Evolutionary conservation across 2,113 vertebrate genomes (phyloP), one percentile per base, ranked within the genome.

Genomic region (Eulacestoma nigropectus): DNA sequence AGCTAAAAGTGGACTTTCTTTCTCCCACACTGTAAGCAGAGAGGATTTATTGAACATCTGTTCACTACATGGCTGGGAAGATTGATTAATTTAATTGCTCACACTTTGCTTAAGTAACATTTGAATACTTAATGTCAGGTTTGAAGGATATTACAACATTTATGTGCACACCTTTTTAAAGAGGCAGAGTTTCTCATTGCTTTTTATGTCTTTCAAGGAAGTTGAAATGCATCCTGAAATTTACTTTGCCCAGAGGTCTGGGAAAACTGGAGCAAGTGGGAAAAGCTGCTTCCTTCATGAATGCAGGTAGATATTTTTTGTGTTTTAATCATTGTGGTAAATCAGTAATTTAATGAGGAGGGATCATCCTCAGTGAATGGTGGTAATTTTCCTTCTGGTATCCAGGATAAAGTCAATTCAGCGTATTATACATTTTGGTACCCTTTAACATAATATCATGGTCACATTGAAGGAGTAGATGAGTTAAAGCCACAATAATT

Each of bases 41-140:
- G 97, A 98, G 98, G 98, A 98, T 98, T 98, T 98, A 98, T 98
- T 98, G 98, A 99, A 99, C 99, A 99, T 99, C 99, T 99, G 99
- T 99, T 99, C 98, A 97, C 98, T 98, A 98, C 98, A 97, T 98
- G 98, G 98, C 98, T 98, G 98, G 97, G 97, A 99, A 99, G 99
- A 99, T 99, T 99, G 99, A 99, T 99, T 98, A 98, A 98, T 99
- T 99, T 99, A 99, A 99, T 99, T 99, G 99, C 98, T 97, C 96
- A 97, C 98, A 98, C 98, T 99, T 99, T 99, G 98, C 98, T 99
- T 98, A 98, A 98, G 98, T 98, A 98, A 98, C 98, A 98, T 99
- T 98, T 98, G 99, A 99, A 99, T 99, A 98, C 98, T 98, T 99
- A 99, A 99, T 98, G 99, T 98, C 98, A 98, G 98, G 96, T 98